Conservation (phyloP, 2,113 vertebrate genomes). For the Anhinga anhinga region DNA sequence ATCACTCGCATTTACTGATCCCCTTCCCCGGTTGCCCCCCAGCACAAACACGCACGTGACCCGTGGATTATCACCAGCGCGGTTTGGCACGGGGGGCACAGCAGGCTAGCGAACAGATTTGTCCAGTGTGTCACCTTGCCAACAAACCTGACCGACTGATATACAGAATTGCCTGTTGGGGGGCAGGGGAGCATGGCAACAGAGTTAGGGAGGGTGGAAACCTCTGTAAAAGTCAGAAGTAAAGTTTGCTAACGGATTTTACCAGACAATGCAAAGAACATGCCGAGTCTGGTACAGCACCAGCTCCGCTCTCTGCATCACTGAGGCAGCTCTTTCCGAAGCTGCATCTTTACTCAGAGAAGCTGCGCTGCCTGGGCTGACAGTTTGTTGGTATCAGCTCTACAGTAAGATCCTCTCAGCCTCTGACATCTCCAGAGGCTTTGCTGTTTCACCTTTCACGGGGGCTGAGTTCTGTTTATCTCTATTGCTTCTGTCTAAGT, state of each 20-base stretch:
- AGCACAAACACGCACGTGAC: rapidly evolving
- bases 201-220: neutral
- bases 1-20: neutral
- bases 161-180: neutral
- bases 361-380: neutral
- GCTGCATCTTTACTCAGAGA: neutral
- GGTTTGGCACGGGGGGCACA: neutral
- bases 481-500: neutral
- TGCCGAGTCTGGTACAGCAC: neutral
- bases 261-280: neutral
- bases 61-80: rapidly evolving
- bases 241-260: neutral
- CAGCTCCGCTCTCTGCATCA: neutral
- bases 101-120: neutral
- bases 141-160: neutral
- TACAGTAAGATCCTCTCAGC: neutral
- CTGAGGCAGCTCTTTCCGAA: neutral
- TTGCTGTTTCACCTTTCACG: neutral
- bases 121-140: neutral
- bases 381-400: neutral
- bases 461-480: neutral
- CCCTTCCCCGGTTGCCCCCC: rapidly evolving
- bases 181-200: neutral
- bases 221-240: neutral
- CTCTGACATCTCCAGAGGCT: neutral